Evolutionary conservation across 2,797 vertebrate genomes (phyloP), one percentile per base, ranked within the genome.

Genomic region (Fistularia tabacaria): DNA sequence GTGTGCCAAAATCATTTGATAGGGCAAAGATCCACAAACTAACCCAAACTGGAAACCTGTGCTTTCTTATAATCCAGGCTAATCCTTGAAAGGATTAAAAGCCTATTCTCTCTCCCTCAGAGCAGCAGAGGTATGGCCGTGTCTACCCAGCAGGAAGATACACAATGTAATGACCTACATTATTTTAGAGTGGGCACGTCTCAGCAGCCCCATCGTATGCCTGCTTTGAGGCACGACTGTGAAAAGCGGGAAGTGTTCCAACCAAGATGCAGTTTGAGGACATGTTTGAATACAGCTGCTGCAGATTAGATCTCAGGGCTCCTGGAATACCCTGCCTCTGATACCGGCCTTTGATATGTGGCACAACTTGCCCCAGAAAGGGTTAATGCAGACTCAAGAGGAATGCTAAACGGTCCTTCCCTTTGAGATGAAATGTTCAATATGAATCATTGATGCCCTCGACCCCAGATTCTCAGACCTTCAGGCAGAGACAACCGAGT

Each of bases 361-460:
- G 82, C 82, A 85, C 83, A 86, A 88, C 74, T 81, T 79, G 81
- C 64, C 81, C 87, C 77, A 59, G 45, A 36, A 36, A 36, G 80
- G 78, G 77, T 62, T 75, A 71, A 69, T 74, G 56, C 73, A 74
- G 46, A 88, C 86, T 86, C 75, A 60, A 85, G 85, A 82, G 87
- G 84, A 88, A 90, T 89, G 84, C 77, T 90, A 88, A 90, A 89
- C 73, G 80, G 63, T 84, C 64, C 81, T 70, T 86, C 80, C 86
- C 82, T 88, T 88, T 72, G 84, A 90, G 84, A 85, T 86, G 83
- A 86, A 88, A 86, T 87, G 75, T 79, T 85, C 66, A 38, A 64
- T 79, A 86, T 89, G 83, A 89, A 91, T 89, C 87, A 90, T 89
- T 90, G 79, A 90, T 90, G 80, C 77, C 54, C 15, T 49, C 58